Evolutionary conservation across 2,797 vertebrate species (phyloP), one percentile per base, ranked within the genome.

Genomic region (Molossus molossus): DNA sequence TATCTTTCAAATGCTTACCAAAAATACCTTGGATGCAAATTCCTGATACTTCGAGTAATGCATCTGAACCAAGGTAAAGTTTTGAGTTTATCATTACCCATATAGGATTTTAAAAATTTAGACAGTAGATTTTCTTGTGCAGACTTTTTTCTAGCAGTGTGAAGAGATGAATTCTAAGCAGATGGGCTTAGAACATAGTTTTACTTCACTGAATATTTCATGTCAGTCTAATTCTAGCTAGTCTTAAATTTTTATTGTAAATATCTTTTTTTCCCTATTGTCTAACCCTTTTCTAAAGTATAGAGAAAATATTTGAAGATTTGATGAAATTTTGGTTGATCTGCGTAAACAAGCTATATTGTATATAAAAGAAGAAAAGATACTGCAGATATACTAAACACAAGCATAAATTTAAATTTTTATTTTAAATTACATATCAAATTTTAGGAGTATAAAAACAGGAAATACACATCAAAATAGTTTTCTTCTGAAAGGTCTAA

Each of bases 401-500:
- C 29, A 23, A 72, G 9, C 77, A 85, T 33, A 81, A 90, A 80
- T 64, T 92, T 65, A 25, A 79, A 50, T 29, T 90, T 95, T 85
- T 64, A 84, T 95, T 90, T 90, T 81, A 82, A 70, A 92, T 58
- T 58, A 40, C 15, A 23, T 72, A 62, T 58, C 33, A 94, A 94
- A 37, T 87, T 21, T 2, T 33, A 8, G 27, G 81, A 80, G 29
- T 70, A 37, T 53, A 77, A 1, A 17, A 23, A 7, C 0, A 67
- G 27, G 12, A 58, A n/a, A 3, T 11, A 23, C 55, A 85, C 29
- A 7, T 27, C 11, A 50, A 87, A 96, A 29, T 2, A 85, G 3
- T 80, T 86, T 90, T 85, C 27, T 92, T 12, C 12, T 92, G 37
- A 94, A 97, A 96, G 53, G 9, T 3, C 50, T 83, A 81, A 84